Evolutionary conservation across 2,797 vertebrate species (phyloP).

Genomic region (Mormyrops attenuatus): DNA sequence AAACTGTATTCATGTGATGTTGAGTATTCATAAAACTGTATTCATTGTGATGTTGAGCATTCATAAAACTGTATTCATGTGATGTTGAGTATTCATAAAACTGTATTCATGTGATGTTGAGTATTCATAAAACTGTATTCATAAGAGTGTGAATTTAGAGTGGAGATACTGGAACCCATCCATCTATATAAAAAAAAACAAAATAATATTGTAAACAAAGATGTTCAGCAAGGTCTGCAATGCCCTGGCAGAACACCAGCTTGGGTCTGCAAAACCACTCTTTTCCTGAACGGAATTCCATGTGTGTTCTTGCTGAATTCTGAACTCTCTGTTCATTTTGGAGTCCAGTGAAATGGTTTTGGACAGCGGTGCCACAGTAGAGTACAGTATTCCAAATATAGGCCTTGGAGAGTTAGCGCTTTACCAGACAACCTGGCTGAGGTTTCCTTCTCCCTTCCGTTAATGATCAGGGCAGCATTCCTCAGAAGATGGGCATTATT

Average conservation of each 20-base stretch:
- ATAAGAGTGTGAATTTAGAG: conserved; percentile 23
- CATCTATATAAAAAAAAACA: conserved; percentile 20
- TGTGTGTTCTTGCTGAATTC: conserved; percentile 29
- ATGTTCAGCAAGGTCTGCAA: conserved; percentile 17
- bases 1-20: no score
- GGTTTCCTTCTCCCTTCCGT: neutral
- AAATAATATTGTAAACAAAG: conserved; percentile 14
- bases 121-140: conserved; percentile 42
- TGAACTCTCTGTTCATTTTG: conserved; percentile 26
- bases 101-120: neutral
- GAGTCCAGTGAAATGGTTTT: conserved; percentile 29
- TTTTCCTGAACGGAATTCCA: conserved; percentile 33
- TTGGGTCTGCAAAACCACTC: conserved; percentile 11
- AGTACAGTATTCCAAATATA: conserved; percentile 35
- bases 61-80: neutral
- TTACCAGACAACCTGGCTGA: conserved; percentile 35
- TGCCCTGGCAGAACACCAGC: conserved; percentile 21
- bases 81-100: neutral
- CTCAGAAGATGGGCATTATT: conserved; percentile 38
- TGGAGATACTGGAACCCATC: neutral
- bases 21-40: conserved; percentile 39
- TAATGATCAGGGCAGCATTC: conserved; percentile 31
- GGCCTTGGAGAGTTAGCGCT: conserved; percentile 31
- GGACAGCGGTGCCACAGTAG: conserved; percentile 25
- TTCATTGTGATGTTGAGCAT: neutral